These are phyloP conservation scores for Yponomeuta cagnagella DNA, from an alignment of 2,888 invertebrate species.

Conservation along the genomic window DNA sequence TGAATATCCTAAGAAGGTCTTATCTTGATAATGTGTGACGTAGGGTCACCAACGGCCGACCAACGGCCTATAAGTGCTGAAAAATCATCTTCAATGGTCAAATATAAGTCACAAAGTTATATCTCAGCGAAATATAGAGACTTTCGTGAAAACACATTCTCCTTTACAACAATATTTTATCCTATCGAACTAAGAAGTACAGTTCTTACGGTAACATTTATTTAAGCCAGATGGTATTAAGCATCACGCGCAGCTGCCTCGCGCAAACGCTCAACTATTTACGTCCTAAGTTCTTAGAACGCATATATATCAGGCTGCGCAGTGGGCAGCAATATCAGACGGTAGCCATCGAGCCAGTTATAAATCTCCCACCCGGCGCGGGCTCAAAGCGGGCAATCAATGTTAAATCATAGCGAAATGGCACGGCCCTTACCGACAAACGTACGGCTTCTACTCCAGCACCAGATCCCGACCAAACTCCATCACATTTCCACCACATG, in stretches of 20 bases:
- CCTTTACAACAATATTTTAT: too few species aligned
- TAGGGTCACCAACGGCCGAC: too few species aligned
- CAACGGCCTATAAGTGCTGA: too few species aligned
- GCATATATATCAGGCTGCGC: slow-evolving; percentile 15
- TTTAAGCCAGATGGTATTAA: neutral
- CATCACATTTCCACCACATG: neutral
- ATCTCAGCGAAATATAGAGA: too few species aligned
- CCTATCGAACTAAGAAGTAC: neutral
- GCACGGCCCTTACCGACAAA: slow-evolving; percentile 31
- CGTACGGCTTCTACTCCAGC: neutral
- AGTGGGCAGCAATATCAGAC: slow-evolving; percentile 28
- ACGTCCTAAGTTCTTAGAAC: slow-evolving; percentile 15
- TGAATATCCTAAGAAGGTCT: too few species aligned
- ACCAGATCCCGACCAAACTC: neutral
- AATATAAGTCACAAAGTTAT: too few species aligned
- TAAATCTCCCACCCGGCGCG: slow-evolving; percentile 53
- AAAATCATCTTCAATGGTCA: too few species aligned
- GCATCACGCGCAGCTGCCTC: neutral
- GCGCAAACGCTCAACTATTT: neutral
- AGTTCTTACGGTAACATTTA: neutral
- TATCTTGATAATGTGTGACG: too few species aligned
- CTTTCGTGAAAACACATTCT: too few species aligned
- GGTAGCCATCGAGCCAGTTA: slow-evolving; percentile 53
- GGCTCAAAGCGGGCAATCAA: slow-evolving; percentile 61
- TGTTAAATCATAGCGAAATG: slow-evolving; percentile 61